Evolutionary conservation across 2,888 invertebrate genomes (phyloP).

Genomic region (Drosophila kambysellisi): DNA sequence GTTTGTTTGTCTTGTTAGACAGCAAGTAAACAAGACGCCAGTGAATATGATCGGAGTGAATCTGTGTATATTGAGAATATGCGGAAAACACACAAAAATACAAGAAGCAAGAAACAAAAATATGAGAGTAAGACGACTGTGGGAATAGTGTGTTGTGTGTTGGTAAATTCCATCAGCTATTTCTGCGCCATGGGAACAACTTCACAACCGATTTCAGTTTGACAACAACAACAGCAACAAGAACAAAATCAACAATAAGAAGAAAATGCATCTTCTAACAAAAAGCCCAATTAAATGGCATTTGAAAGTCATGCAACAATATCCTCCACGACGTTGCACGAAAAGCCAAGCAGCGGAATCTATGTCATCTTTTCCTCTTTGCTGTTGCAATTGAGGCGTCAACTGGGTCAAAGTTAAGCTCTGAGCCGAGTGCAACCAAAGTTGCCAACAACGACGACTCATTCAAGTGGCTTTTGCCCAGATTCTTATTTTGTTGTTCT

Average conservation of each 20-base stretch:
- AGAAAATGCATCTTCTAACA: constrained; percentile 31
- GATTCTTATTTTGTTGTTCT: constrained; percentile 31
- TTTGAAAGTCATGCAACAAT: constrained; percentile 60
- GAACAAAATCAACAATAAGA: not conserved
- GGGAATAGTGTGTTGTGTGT: constrained; percentile 24
- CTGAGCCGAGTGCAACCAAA: constrained; percentile 31
- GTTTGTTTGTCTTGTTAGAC: constrained; percentile 36
- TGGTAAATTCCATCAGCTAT: constrained; percentile 14
- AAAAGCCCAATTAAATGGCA: constrained; percentile 67
- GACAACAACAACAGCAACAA: constrained; percentile 6
- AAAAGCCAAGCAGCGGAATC: constrained; percentile 38
- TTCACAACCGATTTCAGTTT: constrained; percentile 29
- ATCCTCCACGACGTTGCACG: constrained; percentile 29
- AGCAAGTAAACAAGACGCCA: constrained; percentile 45
- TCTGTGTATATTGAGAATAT: constrained; percentile 7
- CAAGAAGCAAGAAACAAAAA: not conserved
- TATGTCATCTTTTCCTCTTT: constrained; percentile 59
- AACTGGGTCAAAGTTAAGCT: constrained; percentile 78
- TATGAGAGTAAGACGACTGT: constrained; percentile 22
- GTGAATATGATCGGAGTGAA: constrained; percentile 1
- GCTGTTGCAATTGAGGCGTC: constrained; percentile 73
- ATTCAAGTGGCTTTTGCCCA: constrained; percentile 46
- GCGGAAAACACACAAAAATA: not conserved
- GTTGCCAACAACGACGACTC: constrained; percentile 9
- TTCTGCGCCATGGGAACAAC: constrained; percentile 41